Conservation (phyloP, 1,140 invertebrate genomes). For the Aphaenogaster floridana region DNA sequence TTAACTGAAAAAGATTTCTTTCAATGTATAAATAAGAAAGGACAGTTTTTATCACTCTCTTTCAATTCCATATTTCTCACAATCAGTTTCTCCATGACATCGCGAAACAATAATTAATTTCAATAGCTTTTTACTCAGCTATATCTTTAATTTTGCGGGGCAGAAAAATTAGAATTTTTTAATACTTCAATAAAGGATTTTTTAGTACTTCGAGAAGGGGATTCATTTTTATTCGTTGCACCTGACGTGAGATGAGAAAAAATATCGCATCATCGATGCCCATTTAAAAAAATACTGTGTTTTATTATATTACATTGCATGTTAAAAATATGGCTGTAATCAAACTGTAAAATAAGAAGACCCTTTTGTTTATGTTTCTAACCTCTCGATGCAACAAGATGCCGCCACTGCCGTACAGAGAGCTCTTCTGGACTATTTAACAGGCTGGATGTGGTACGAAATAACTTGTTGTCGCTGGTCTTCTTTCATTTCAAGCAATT, state of each 20-base stretch:
- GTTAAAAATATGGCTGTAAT: background rate
- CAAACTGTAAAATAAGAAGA: conserved; percentile 8
- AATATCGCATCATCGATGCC: background rate
- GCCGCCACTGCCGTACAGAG: background rate
- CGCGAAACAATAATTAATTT: background rate
- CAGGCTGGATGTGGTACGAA: conserved; percentile 67
- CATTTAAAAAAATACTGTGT: background rate
- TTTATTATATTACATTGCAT: background rate
- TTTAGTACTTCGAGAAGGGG: background rate
- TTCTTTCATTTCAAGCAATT: conserved; percentile 73
- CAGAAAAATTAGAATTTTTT: background rate
- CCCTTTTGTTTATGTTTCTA: conserved; percentile 8
- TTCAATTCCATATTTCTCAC: background rate
- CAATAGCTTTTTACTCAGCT: background rate
- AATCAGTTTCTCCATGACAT: background rate
- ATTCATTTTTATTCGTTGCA: background rate
- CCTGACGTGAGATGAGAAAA: background rate
- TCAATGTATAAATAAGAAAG: background rate
- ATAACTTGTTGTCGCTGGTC: conserved; percentile 62
- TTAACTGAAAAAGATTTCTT: too few species aligned
- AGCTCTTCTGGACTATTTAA: conserved; percentile 59
- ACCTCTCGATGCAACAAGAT: background rate
- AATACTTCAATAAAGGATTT: background rate
- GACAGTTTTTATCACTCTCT: background rate
- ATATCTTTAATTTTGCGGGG: background rate